Conservation (phyloP, 1,140 invertebrate species). For the Gerris buenoi region DNA sequence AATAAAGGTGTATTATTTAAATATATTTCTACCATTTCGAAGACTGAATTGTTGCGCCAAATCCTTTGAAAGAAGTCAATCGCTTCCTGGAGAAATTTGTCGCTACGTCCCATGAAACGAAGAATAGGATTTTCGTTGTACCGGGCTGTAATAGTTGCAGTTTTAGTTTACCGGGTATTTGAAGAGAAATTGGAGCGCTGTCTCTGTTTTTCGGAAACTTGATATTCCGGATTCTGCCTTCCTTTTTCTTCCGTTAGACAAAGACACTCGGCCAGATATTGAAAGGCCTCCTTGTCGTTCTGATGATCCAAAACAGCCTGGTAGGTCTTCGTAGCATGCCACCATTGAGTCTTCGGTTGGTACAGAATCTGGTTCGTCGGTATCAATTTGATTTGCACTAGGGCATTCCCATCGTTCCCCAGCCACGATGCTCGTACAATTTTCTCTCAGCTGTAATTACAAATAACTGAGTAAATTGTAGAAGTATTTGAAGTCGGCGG, state of each 20-base stretch:
- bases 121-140: background rate
- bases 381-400: background rate
- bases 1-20: background rate
- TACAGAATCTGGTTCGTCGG: background rate
- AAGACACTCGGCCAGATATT: background rate
- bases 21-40: background rate
- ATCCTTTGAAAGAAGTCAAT: background rate
- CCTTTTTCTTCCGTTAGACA: background rate
- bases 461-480: background rate
- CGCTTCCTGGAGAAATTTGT: background rate
- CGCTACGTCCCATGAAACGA: background rate
- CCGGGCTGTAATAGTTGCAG: background rate
- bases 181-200: background rate
- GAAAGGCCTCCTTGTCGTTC: background rate
- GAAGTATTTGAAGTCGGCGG: background rate
- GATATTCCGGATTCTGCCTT: background rate
- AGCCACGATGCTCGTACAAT: background rate
- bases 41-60: background rate
- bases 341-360: background rate
- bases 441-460: background rate
- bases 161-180: background rate
- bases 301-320: background rate
- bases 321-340: background rate
- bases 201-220: background rate
- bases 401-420: background rate